These are phyloP conservation scores for Aphodius sticticus DNA, from an alignment of 2,888 invertebrate species.

Conservation along the genomic window DNA sequence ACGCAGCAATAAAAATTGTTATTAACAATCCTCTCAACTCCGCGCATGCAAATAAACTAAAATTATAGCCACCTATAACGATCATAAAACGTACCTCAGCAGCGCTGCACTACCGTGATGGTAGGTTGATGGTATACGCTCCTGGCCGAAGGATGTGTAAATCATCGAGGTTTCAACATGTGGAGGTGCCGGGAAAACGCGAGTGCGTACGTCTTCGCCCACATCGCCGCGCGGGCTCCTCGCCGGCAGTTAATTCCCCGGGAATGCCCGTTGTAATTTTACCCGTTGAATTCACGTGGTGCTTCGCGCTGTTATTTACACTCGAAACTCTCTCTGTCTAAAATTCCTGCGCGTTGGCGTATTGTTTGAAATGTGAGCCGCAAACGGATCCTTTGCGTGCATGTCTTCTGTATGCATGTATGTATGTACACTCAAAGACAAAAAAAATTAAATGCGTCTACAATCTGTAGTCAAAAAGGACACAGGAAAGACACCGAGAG, in stretches of 20 bases:
- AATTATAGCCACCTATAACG: neutral
- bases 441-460: conserved; percentile 16
- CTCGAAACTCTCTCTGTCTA: neutral
- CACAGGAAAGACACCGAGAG: neutral
- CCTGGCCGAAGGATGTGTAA: neutral
- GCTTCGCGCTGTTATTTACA: conserved; percentile 4
- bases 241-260: neutral
- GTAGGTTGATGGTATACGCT: neutral
- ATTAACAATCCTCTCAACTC: neutral
- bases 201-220: neutral
- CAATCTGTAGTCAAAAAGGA: neutral
- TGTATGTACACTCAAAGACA: conserved; percentile 15
- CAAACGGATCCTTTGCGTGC: neutral
- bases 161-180: conserved; percentile 4
- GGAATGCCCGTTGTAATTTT: neutral
- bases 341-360: neutral
- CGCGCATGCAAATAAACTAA: neutral
- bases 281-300: neutral
- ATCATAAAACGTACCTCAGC: neutral
- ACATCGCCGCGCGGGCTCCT: neutral
- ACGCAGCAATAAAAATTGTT: neutral
- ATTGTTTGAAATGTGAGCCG: conserved; percentile 4
- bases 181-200: conserved; percentile 4
- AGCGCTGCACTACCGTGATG: neutral
- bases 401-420: conserved; percentile 6